Evolutionary conservation across 37 sponge, comb jelly and placozoan species (phyloP).

Genomic region (Theonella swinhoei): DNA sequence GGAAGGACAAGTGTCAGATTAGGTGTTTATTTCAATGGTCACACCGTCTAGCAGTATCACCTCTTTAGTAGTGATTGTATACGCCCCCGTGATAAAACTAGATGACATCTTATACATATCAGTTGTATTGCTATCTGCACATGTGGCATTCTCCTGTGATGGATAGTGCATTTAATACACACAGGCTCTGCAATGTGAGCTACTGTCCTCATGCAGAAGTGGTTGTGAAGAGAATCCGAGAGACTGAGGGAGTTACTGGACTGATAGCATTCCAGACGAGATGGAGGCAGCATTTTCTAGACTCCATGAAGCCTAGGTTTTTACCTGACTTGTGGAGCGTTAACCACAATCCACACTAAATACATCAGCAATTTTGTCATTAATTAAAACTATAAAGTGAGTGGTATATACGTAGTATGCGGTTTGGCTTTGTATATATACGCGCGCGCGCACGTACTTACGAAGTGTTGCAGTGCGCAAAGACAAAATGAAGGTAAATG

Average conservation of each 20-base stretch:
- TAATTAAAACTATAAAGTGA: not conserved
- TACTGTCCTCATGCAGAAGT: slow-evolving; percentile 66
- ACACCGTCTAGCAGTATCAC: too few relatives aligned
- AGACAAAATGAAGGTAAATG: too few relatives aligned
- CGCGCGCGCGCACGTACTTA: too few relatives aligned
- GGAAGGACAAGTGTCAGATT: too few relatives aligned
- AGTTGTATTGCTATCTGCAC: not conserved
- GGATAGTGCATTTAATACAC: not conserved
- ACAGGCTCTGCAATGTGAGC: slow-evolving; percentile 12
- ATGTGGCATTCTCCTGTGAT: not conserved
- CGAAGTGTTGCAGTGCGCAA: too few relatives aligned
- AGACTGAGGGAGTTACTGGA: slow-evolving; percentile 19
- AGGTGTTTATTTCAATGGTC: too few relatives aligned
- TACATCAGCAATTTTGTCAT: too few relatives aligned
- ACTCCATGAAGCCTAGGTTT: slow-evolving; percentile 71
- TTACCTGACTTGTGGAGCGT: slow-evolving; percentile 78
- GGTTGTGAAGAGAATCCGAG: slow-evolving; percentile 49
- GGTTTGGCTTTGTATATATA: too few relatives aligned
- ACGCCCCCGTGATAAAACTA: too few relatives aligned
- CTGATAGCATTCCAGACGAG: slow-evolving; percentile 66
- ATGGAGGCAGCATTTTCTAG: slow-evolving; percentile 81
- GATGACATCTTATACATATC: too few relatives aligned
- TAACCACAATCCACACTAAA: slow-evolving; percentile 56
- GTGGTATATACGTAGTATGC: not conserved
- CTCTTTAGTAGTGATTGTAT: too few relatives aligned